phyloP scores from a whole-genome alignment of 2,113 vertebrate genomes.

The Ailuropoda melanoleuca region DNA sequence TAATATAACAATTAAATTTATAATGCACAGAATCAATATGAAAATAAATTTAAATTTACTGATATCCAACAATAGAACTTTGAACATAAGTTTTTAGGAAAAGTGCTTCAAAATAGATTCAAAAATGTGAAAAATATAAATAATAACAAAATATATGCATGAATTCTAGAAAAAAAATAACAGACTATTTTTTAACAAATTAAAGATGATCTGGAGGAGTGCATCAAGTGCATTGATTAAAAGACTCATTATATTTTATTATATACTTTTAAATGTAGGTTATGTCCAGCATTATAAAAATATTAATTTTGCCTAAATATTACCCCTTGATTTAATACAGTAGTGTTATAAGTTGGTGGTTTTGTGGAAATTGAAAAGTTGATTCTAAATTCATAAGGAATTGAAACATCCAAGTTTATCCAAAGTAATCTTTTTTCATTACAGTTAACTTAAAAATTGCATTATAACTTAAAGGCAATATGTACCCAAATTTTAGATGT shows the following conservation, averaged over 20 bases:
- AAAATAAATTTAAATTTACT: neutral
- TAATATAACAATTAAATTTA: neutral
- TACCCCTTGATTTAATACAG: neutral
- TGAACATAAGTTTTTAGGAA: neutral
- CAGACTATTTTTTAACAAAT: neutral
- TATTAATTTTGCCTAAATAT: neutral
- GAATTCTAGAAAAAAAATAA: neutral
- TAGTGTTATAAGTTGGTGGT: neutral
- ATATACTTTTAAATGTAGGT: neutral
- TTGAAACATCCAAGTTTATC: neutral
- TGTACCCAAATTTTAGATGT: neutral
- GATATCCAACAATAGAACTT: neutral
- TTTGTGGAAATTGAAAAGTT: neutral
- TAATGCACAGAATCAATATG: neutral
- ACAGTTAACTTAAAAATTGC: neutral
- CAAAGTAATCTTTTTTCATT: neutral
- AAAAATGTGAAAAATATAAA: neutral
- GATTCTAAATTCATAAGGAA: neutral
- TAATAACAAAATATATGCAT: neutral
- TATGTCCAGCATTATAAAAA: neutral
- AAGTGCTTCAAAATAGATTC: neutral
- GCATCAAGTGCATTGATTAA: neutral
- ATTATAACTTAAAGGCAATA: neutral
- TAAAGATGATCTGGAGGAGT: neutral
- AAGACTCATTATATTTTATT: neutral